Conservation (phyloP, 2,888 invertebrate species). For the Cataglyphis altisquamis region DNA sequence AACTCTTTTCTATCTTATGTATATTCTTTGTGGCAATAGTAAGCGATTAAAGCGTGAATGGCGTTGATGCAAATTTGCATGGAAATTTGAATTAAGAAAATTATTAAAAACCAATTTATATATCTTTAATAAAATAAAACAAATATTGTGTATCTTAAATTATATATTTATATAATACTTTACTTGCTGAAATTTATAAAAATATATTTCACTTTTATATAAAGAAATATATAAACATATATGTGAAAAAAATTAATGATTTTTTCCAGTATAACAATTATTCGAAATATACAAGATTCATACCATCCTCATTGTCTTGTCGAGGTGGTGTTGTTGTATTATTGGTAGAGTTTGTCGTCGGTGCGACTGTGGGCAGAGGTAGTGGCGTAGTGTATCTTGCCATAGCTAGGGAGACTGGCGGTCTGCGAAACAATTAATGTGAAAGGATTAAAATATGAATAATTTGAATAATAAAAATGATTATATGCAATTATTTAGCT, state of each 20-base stretch:
- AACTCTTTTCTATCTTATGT: slow-evolving; percentile 9
- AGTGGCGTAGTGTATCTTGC: slow-evolving; percentile 87
- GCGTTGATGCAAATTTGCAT: not conserved
- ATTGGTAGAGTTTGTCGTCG: slow-evolving; percentile 83
- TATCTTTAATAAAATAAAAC: not conserved
- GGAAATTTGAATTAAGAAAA: not conserved
- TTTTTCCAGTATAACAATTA: not conserved
- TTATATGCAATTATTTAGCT: not conserved
- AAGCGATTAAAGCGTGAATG: not conserved
- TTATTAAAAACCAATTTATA: not conserved
- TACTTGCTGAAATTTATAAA: not conserved
- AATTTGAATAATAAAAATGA: not conserved
- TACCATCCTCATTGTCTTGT: slow-evolving; percentile 90
- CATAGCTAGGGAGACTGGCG: slow-evolving; percentile 93
- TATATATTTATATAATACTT: not conserved
- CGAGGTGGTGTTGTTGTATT: slow-evolving; percentile 83
- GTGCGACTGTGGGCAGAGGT: slow-evolving; percentile 84
- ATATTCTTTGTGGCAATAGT: not conserved
- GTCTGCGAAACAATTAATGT: slow-evolving; percentile 87
- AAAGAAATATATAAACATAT: not conserved
- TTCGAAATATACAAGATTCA: slow-evolving; percentile 67
- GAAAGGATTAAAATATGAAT: slow-evolving; percentile 1
- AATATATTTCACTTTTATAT: not conserved
- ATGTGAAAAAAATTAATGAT: not conserved
- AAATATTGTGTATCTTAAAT: not conserved